Evolutionary conservation across 2,113 vertebrate genomes (phyloP).

Genomic region (Mormyrus iriodes): DNA sequence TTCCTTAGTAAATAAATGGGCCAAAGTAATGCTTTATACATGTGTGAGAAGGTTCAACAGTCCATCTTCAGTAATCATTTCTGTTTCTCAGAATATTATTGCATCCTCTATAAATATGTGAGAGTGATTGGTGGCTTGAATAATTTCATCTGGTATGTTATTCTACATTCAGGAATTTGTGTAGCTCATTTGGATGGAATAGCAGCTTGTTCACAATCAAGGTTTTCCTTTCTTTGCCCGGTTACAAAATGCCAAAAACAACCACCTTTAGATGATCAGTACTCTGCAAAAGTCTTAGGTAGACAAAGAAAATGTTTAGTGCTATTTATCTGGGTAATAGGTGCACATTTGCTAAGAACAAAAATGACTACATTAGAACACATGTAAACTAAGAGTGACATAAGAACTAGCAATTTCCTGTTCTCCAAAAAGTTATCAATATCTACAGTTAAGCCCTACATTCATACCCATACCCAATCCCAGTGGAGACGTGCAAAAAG

Average conservation of each 20-base stretch:
- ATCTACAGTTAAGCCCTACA: no score
- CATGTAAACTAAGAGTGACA: neutral
- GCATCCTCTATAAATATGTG: neutral
- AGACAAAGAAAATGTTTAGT: neutral
- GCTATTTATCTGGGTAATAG: neutral
- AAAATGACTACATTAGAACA: neutral
- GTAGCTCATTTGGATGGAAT: no score
- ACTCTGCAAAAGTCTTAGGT: no score
- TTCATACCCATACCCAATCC: no score
- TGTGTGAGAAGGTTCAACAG: neutral
- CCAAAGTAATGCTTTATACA: neutral
- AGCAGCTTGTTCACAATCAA: no score
- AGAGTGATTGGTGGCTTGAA: no score
- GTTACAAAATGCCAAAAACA: no score
- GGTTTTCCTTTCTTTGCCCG: no score
- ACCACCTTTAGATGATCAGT: no score
- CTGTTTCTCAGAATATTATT: neutral
- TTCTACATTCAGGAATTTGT: no score
- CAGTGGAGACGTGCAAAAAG: no score
- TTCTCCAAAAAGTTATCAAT: neutral
- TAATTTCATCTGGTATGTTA: no score
- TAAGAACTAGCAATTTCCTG: neutral
- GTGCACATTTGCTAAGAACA: neutral
- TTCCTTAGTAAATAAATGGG: neutral
- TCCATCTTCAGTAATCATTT: neutral